Evolutionary conservation across 2,888 invertebrate genomes (phyloP).

Genomic region (Drosophila lutescens): DNA sequence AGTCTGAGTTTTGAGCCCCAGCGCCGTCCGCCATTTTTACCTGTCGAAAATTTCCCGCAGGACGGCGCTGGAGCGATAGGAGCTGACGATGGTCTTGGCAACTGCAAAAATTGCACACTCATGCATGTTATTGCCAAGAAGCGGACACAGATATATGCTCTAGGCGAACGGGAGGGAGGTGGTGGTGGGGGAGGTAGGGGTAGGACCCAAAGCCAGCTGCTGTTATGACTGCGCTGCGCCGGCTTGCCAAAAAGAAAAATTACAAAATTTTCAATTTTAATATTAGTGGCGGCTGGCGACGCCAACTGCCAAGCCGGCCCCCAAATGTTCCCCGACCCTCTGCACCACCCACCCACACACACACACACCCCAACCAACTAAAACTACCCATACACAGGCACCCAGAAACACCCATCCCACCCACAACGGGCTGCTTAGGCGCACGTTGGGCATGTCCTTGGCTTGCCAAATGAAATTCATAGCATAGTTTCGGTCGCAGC

Average conservation of each 20-base stretch:
- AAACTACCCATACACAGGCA: constrained; percentile 1
- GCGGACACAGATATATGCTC: constrained; percentile 64
- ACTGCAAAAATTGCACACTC: constrained; percentile 78
- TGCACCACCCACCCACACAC: neutral
- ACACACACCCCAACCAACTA: neutral
- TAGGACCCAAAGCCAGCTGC: constrained; percentile 52
- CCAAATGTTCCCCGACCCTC: constrained; percentile 16
- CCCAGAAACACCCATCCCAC: neutral
- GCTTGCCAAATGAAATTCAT: constrained; percentile 79
- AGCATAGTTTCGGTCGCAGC: constrained; percentile 68
- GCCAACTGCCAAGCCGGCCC: constrained; percentile 65
- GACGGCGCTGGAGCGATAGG: constrained; percentile 50
- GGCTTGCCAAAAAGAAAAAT: constrained; percentile 77
- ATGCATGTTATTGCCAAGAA: constrained; percentile 80
- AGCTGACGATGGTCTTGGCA: constrained; percentile 63
- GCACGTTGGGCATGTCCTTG: constrained; percentile 78
- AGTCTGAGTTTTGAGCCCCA: constrained; percentile 41
- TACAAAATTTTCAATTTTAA: constrained; percentile 80
- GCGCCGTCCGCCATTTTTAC: constrained; percentile 66
- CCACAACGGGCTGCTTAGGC: constrained; percentile 64
- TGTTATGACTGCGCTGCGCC: constrained; percentile 76
- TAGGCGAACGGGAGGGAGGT: neutral
- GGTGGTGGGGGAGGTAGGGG: neutral
- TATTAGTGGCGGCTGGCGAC: constrained; percentile 74
- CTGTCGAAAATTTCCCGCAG: constrained; percentile 81